These are phyloP conservation scores for Blastobasis lacticolella DNA, from an alignment of 2,888 invertebrate species.

Conservation along the genomic window DNA sequence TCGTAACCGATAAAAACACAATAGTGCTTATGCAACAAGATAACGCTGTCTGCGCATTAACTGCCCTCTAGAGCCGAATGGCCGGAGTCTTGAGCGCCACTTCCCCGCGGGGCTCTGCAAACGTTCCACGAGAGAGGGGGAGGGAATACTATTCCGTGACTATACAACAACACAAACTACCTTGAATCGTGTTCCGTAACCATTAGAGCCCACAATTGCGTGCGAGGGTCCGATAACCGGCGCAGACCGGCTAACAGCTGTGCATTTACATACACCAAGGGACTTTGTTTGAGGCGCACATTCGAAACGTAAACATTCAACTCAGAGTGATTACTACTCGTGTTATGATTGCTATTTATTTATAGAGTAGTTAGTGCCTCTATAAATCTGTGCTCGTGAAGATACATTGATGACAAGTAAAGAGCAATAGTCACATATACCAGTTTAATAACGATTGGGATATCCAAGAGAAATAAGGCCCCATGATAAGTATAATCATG, in stretches of 20 bases:
- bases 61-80: conserved; percentile 9
- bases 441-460: too few species aligned
- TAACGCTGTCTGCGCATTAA: conserved; percentile 49
- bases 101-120: too few species aligned
- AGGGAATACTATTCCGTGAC: not conserved
- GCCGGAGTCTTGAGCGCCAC: not conserved
- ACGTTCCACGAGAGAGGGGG: too few species aligned
- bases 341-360: too few species aligned
- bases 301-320: too few species aligned
- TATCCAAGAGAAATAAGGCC: too few species aligned
- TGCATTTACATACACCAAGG: conserved; percentile 38
- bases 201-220: conserved; percentile 25
- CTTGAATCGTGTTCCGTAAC: conserved; percentile 19
- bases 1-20: conserved; percentile 50
- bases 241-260: conserved; percentile 42
- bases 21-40: conserved; percentile 62
- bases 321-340: too few species aligned
- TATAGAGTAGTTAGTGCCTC: too few species aligned
- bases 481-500: too few species aligned
- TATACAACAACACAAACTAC: conserved; percentile 11
- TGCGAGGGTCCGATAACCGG: conserved; percentile 19
- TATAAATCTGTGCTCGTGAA: too few species aligned
- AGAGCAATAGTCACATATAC: too few species aligned
- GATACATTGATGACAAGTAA: too few species aligned
- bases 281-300: not conserved